These are phyloP conservation scores for Allolobophora icterica DNA, from an alignment of 2,888 invertebrate species.

Conservation along the genomic window DNA sequence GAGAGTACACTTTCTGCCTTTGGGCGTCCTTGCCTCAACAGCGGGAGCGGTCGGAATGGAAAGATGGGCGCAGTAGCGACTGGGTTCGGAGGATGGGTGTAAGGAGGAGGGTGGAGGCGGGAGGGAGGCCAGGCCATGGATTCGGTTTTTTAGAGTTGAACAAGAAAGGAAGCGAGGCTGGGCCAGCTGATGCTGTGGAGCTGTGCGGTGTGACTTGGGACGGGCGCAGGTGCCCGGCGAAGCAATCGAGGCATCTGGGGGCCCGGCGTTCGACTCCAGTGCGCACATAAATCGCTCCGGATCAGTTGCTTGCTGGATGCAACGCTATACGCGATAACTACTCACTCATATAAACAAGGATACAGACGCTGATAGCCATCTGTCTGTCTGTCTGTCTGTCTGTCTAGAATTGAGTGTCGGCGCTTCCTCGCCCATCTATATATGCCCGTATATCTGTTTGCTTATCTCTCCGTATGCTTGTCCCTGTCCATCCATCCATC, in stretches of 20 bases:
- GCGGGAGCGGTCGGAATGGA: neutral
- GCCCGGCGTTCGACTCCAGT: neutral
- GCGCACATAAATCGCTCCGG: slow-evolving; percentile 8
- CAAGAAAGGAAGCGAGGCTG: neutral
- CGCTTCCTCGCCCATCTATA: neutral
- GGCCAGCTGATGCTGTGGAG: neutral
- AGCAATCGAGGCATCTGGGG: neutral
- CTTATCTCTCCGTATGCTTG: neutral
- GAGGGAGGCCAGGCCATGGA: neutral
- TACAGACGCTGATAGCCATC: neutral
- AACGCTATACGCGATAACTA: neutral
- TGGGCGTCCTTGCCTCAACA: neutral
- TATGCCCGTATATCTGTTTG: neutral
- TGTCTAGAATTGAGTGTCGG: neutral
- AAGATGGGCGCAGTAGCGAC: neutral
- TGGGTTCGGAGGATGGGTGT: neutral
- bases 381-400: neutral
- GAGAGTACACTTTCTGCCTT: neutral
- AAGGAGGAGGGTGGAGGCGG: neutral
- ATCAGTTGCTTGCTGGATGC: neutral
- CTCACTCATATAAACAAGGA: neutral
- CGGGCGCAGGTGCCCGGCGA: neutral
- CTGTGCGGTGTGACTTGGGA: slow-evolving; percentile 12
- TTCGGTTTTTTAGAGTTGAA: neutral
- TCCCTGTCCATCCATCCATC: too few relatives aligned